Conservation (phyloP, 2,888 invertebrate genomes). For the Cerastoderma edule region DNA sequence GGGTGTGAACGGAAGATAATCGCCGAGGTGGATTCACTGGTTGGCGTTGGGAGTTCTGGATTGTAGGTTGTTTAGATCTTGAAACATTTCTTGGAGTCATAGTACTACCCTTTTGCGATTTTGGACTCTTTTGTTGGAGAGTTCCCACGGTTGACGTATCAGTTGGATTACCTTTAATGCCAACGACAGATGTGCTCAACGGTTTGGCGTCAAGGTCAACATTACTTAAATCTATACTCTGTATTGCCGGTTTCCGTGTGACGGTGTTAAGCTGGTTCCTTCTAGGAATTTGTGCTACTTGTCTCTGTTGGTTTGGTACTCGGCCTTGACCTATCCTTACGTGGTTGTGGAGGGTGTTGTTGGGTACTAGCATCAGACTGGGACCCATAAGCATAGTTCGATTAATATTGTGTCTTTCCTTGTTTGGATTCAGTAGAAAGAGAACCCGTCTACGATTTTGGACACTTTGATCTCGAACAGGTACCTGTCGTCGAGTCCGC, state of each 20-base stretch:
- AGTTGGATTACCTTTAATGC: background rate
- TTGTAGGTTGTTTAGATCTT: background rate
- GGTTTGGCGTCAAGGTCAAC: constrained; percentile 2
- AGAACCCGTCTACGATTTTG: constrained; percentile 11
- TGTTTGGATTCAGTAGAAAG: constrained; percentile 6
- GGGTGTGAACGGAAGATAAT: background rate
- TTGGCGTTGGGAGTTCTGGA: background rate
- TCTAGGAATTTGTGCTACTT: background rate
- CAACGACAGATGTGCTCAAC: background rate
- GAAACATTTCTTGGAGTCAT: constrained; percentile 1
- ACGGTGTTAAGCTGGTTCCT: background rate
- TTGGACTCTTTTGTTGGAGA: background rate
- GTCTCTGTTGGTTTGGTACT: background rate
- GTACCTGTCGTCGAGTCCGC: background rate
- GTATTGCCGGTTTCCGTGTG: constrained; percentile 9
- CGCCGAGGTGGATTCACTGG: background rate
- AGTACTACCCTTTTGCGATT: background rate
- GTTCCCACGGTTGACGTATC: background rate
- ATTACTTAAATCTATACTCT: constrained; percentile 10
- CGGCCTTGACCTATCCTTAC: background rate
- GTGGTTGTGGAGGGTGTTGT: background rate
- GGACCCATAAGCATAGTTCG: constrained; percentile 4
- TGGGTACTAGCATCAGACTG: background rate
- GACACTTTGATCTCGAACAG: background rate
- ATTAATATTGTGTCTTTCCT: background rate